phyloP scores from a whole-genome alignment of 2,888 invertebrate species.

The Dioctria linearis region DNA sequence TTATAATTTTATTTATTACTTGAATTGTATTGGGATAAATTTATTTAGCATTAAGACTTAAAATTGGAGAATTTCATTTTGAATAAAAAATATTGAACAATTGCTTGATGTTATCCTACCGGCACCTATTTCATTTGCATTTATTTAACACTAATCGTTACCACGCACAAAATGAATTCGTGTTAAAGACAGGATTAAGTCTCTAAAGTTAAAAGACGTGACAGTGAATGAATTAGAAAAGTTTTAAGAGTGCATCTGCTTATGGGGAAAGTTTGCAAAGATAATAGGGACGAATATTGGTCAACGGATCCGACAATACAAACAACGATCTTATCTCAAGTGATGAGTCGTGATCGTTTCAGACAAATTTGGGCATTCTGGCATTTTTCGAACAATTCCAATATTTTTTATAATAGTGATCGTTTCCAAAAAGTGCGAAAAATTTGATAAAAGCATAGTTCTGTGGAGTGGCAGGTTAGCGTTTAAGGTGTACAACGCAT shows the following conservation, averaged over 20 bases:
- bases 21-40: no score
- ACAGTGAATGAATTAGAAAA: background rate
- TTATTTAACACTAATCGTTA: slow-evolving; percentile 8
- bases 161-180: background rate
- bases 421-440: no score
- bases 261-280: background rate
- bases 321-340: background rate
- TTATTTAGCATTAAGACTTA: no score
- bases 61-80: no score
- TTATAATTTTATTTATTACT: no score
- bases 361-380: slow-evolving; percentile 1
- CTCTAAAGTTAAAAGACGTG: background rate
- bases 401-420: no score
- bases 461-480: no score
- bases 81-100: no score
- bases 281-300: background rate
- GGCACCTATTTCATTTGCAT: no score
- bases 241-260: background rate
- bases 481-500: no score
- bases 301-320: background rate
- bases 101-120: no score
- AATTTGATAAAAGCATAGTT: no score
- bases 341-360: slow-evolving; percentile 10
- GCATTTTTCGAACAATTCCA: background rate
- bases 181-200: background rate